phyloP scores from a whole-genome alignment of 2,113 vertebrate species.

The Clinocottus analis region DNA sequence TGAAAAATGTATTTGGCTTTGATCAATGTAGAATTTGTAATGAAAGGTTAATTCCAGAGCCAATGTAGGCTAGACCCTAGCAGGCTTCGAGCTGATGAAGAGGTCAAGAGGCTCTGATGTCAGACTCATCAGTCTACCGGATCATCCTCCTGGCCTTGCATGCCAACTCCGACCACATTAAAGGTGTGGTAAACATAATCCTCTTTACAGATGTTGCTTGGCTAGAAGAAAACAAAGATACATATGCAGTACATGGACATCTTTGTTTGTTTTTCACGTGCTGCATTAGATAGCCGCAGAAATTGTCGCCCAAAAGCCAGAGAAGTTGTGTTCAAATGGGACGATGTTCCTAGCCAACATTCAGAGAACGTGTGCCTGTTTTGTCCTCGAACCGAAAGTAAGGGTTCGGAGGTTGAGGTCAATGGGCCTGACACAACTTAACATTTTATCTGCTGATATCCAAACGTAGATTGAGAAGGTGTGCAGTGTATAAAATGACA shows the following conservation, averaged over 20 bases:
- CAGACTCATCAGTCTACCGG: neutral
- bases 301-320: neutral
- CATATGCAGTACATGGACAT: neutral
- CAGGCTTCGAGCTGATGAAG: neutral
- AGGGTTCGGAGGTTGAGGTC: neutral
- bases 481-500: neutral
- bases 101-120: neutral
- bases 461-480: neutral
- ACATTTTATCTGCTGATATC: neutral
- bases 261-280: neutral
- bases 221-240: neutral
- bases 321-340: neutral
- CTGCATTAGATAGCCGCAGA: neutral
- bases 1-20: neutral
- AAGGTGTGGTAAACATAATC: neutral
- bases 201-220: constrained; percentile 14
- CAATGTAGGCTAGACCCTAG: neutral
- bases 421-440: too few species aligned
- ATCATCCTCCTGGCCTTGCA: neutral
- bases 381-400: neutral
- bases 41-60: constrained; percentile 5
- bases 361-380: neutral
- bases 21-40: neutral
- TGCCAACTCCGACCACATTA: neutral
- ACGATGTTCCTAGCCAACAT: neutral